Conservation (phyloP, 2,797 vertebrate species). For the Falco concolor region DNA sequence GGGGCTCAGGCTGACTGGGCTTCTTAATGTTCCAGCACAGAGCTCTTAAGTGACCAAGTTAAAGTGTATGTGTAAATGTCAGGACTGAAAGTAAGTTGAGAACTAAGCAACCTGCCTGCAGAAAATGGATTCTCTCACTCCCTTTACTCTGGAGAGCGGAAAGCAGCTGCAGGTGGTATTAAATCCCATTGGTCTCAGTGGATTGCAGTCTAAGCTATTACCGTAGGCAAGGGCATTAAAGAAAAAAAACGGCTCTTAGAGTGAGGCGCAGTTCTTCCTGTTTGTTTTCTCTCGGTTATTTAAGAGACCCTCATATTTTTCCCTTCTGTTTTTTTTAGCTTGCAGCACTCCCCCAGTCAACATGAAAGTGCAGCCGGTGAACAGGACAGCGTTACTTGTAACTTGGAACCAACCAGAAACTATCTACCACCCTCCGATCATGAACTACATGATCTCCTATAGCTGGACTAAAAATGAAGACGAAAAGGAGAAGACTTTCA, state of each 20-base stretch:
- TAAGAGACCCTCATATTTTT: neutral
- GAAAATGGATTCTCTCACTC: neutral
- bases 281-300: neutral
- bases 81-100: neutral
- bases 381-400: constrained; percentile 86
- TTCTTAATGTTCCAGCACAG: neutral
- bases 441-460: constrained; percentile 94
- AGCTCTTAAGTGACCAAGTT: neutral
- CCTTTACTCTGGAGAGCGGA: constrained; percentile 11
- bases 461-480: constrained; percentile 96
- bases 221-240: constrained; percentile 30
- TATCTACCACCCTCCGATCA: constrained; percentile 91
- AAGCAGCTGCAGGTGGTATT: constrained; percentile 51
- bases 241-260: neutral
- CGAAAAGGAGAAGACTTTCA: constrained; percentile 91
- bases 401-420: constrained; percentile 90
- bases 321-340: constrained; percentile 71
- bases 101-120: neutral
- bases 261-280: neutral
- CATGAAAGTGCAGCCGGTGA: constrained; percentile 95
- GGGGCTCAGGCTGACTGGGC: neutral
- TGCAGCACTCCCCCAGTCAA: constrained; percentile 93
- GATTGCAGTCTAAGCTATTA: constrained; percentile 27
- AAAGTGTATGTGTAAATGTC: neutral
- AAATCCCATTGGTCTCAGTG: constrained; percentile 54